phyloP scores from a whole-genome alignment of 2,797 vertebrate species.

The Lutjanus campechanus region DNA sequence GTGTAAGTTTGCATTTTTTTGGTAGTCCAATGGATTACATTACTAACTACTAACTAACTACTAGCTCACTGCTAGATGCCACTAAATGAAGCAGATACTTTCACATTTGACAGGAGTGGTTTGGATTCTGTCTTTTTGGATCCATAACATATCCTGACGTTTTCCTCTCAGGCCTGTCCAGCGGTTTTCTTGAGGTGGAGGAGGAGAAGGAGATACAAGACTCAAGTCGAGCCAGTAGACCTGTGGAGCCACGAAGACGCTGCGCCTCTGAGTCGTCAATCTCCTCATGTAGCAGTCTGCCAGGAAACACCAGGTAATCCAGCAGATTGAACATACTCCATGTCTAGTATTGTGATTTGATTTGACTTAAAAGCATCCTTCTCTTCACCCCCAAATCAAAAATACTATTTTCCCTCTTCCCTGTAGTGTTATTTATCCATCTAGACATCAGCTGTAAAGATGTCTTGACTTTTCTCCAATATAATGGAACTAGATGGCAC shows the following conservation, averaged over 20 bases:
- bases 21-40: no score
- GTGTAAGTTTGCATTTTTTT: no score
- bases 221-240: constrained; percentile 79
- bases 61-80: no score
- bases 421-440: no score
- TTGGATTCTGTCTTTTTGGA: not conserved
- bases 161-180: constrained; percentile 88
- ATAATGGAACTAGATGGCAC: no score
- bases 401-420: no score
- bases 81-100: not conserved
- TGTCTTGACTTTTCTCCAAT: no score
- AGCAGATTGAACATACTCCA: not conserved
- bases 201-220: constrained; percentile 83
- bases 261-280: constrained; percentile 98
- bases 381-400: no score
- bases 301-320: constrained; percentile 91
- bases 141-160: not conserved
- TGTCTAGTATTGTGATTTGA: not conserved
- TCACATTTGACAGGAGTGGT: not conserved
- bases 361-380: not conserved
- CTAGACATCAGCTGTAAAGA: no score
- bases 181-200: constrained; percentile 89
- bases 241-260: constrained; percentile 90
- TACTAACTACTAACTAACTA: no score
- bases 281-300: constrained; percentile 93